Base-by-base conservation (phyloP, 2,888 invertebrate species). In the Nemoura dubitans region DNA sequence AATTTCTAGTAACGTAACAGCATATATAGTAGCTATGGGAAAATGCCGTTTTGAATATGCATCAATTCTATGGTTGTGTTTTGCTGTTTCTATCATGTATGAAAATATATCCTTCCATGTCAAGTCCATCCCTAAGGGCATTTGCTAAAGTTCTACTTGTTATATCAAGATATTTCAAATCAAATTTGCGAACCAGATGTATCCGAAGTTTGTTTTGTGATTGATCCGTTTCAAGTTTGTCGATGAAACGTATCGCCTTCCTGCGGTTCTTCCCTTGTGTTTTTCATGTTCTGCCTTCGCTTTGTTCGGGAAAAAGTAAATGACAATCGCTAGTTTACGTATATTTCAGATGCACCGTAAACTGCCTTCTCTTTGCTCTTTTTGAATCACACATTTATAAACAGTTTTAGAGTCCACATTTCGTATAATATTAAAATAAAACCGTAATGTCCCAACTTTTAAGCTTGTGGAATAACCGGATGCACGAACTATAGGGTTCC, bases 401-500 rank as follows among this genome's bases (percentile, higher is more conserved):
- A 59, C 59, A 59, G 59, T 59, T 59, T 59, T 59, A 14, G 59
- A 7, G 59, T 14, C 59, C 59, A 59, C 59, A 59, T 59, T 59
- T 59, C 21, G 59, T 59, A 59, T 59, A 59, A 59, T 59, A 59
- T 59, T 59, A 59, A 59, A 59, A 59, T 59, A 59, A 59, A 59
- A 59, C 59, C 21, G 59, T 59, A 59, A 59, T 16, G 59, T 59
- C 59, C 59, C 14, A 59, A 59, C 59, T 59, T 59, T 59, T 59
- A 85, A 82, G 77, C 86, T 80, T 85, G 29, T 87, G 85, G 88
- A 86, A 88, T 81, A 88, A 88, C 88, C 88, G 88, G 88, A 88
- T 88, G 87, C 76, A 25, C 27, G 78, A 30, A 78, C 85, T 88
- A 87, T 88, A 83, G 85, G 86, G 88, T 88, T 88, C 88, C 88